A percentile compares a stretch with the other conserved stretches of the same genome.
These are phyloP conservation scores for Pseudomyrmex concolor DNA, from an alignment of 1,140 invertebrate species.

Conservation along the genomic window DNA sequence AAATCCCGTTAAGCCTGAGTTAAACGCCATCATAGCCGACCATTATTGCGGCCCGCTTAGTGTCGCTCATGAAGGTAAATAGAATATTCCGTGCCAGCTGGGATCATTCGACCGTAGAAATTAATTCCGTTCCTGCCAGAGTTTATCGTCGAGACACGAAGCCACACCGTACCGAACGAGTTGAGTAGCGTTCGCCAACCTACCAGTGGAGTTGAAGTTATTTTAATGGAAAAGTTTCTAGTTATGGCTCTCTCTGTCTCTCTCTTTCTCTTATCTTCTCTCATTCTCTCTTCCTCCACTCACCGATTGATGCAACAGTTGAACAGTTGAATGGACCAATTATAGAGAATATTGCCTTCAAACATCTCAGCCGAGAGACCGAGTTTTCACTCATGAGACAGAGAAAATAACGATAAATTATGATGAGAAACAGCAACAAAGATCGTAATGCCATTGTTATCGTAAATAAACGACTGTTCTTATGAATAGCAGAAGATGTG, in stretches of 20 bases:
- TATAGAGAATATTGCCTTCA: constrained; percentile 44
- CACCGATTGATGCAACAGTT: constrained; percentile 58
- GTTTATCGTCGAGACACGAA: constrained; percentile 23
- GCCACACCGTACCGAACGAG: constrained; percentile 33
- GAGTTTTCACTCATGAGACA: background rate
- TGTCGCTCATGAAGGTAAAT: constrained; percentile 68
- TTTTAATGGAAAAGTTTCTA: constrained; percentile 60
- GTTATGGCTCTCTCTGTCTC: background rate
- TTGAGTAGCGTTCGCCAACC: background rate
- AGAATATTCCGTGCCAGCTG: constrained; percentile 68
- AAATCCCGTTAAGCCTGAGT: constrained; percentile 70
- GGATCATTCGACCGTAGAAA: constrained; percentile 65
- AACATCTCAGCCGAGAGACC: background rate
- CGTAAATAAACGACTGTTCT: background rate
- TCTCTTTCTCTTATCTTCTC: constrained; percentile 1
- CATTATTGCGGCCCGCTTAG: constrained; percentile 69
- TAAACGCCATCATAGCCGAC: constrained; percentile 67
- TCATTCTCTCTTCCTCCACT: constrained; percentile 4
- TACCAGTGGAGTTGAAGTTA: constrained; percentile 26
- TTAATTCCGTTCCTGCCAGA: constrained; percentile 57
- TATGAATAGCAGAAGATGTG: background rate
- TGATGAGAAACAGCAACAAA: constrained; percentile 26
- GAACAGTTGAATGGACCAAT: constrained; percentile 57
- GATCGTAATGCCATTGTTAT: constrained; percentile 42
- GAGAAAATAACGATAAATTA: constrained; percentile 46